Base-by-base conservation (phyloP, 2,797 vertebrate species). In the Sebastes umbrosus region DNA sequence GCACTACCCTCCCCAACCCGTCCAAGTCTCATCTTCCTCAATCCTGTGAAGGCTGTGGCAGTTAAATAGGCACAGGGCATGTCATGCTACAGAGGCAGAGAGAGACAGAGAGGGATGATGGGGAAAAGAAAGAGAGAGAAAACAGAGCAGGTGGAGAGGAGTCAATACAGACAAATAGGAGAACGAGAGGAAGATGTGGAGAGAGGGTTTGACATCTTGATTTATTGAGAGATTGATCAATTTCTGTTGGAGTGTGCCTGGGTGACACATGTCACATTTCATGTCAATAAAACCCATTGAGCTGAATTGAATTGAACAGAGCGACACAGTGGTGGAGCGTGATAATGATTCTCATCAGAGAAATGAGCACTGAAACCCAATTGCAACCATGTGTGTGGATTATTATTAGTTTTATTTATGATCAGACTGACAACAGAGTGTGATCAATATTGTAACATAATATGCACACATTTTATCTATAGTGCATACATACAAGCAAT, bases 181-280 rank as follows among this genome's bases (percentile, higher is more conserved):
- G 52, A 80, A 77, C 43, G 16, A 46, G 43, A 18, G 43, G 5
- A 58, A 70, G 46, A 58, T 69, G 78, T 65, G 46, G 70, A 73
- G 50, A 79, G 69, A 31, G 52, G 36, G 36, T 65, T 12, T 76
- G 60, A 73, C 76, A 64, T 78, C 80, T 85, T 83, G 75, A 87
- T 83, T 85, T 68, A 87, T 79, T 81, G 58, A 72, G 34, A 67
- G 46, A 85, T 39, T 88, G 82, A 94, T 91, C 88, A 78, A 36
- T 73, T 81, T 85, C 57, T 77, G 50, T 70, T 39, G 27, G 74
- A 84, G 81, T 3, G 14, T 62, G 69, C 57, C 62, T 43, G 34
- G 83, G 67, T 84, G 84, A 91, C 83, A 84, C 74, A 39, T 85
- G 85, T 88, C 83, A 89, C 78, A 87, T 88, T 74, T 66, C 24